Conservation (phyloP, 2,888 invertebrate genomes). For the Drosophila colorata region DNA sequence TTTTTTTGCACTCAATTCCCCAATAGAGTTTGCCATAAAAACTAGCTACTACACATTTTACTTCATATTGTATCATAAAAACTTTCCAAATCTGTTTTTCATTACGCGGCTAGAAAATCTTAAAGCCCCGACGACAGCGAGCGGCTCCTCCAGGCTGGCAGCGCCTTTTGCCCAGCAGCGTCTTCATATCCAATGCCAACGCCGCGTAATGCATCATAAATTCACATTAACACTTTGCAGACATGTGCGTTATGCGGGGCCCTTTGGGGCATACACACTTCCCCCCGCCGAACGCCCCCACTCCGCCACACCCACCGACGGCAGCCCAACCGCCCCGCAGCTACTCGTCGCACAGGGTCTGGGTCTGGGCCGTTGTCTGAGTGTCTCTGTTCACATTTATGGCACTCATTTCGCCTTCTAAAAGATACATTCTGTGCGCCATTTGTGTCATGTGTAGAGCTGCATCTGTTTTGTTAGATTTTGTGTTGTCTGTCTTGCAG, state of each 20-base stretch:
- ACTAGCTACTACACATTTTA: constrained; percentile 34
- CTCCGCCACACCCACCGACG: constrained; percentile 9
- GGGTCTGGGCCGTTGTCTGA: constrained; percentile 29
- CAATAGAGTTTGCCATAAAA: constrained; percentile 38
- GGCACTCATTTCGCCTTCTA: constrained; percentile 75
- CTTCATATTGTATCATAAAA: constrained; percentile 54
- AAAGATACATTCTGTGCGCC: constrained; percentile 78
- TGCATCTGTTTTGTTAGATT: constrained; percentile 70
- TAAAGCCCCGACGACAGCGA: constrained; percentile 45
- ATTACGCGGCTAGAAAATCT: constrained; percentile 62
- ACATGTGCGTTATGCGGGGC: constrained; percentile 70
- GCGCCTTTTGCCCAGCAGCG: constrained; percentile 11
- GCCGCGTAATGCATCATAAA: constrained; percentile 78
- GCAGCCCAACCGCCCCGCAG: background rate
- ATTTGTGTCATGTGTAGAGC: constrained; percentile 70
- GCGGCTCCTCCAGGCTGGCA: constrained; percentile 9
- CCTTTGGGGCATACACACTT: constrained; percentile 48
- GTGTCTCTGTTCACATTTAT: constrained; percentile 68
- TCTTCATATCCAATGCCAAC: constrained; percentile 45
- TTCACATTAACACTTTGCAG: constrained; percentile 81
- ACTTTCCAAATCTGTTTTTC: constrained; percentile 77
- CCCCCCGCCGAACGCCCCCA: background rate
- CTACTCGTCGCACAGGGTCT: background rate
- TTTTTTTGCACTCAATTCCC: constrained; percentile 29
- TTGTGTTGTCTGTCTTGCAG: constrained; percentile 1